Conservation (phyloP, 2,888 invertebrate genomes). For the Plebejus melissa region DNA sequence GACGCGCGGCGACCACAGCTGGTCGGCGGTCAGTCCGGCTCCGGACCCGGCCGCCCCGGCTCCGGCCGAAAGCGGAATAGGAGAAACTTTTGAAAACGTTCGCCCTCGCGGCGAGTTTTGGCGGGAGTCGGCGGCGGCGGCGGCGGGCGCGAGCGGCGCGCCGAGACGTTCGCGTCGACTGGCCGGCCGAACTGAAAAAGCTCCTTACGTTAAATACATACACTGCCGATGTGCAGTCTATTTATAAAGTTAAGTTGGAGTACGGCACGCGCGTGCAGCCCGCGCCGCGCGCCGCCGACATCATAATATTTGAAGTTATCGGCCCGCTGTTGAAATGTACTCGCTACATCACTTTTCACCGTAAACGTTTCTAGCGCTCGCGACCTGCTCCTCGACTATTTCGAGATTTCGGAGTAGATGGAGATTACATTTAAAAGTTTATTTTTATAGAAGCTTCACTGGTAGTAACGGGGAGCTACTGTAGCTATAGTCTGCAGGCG, state of each 20-base stretch:
- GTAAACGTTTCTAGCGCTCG: conserved; percentile 5
- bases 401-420: conserved; percentile 7
- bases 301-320: conserved; percentile 71
- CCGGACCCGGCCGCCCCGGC: conserved; percentile 31
- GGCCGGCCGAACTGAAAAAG: conserved; percentile 64
- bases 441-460: background rate
- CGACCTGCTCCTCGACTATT: background rate
- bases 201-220: conserved; percentile 69
- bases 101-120: conserved; percentile 48
- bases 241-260: conserved; percentile 73
- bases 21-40: conserved; percentile 38
- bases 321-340: conserved; percentile 64
- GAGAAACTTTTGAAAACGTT: conserved; percentile 35
- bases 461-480: conserved; percentile 1
- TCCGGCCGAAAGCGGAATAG: conserved; percentile 34
- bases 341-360: conserved; percentile 10
- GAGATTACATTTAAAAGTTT: conserved; percentile 4
- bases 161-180: conserved; percentile 61
- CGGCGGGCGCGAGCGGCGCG: conserved; percentile 62
- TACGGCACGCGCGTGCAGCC: conserved; percentile 63
- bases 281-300: conserved; percentile 58
- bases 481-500: background rate
- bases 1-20: conserved; percentile 43
- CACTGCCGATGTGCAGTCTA: conserved; percentile 70
- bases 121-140: conserved; percentile 45